Evolutionary conservation across 2,113 vertebrate genomes (phyloP).

Genomic region (Ia io): DNA sequence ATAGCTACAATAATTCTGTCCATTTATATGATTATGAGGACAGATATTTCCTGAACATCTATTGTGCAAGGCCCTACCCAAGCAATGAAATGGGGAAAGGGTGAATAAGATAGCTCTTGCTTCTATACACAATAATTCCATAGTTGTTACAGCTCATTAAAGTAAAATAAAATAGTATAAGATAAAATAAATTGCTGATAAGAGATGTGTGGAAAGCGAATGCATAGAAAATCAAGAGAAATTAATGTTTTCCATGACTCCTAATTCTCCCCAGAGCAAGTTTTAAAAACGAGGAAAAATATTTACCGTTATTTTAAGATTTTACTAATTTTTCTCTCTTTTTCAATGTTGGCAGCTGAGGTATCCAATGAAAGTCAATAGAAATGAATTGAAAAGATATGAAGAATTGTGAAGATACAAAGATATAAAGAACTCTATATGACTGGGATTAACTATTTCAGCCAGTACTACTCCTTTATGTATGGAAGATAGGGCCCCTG

Average conservation of each 20-base stretch:
- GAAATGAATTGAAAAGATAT: background rate
- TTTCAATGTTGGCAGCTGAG: background rate
- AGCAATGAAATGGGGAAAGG: background rate
- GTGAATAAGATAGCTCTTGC: background rate
- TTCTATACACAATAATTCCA: background rate
- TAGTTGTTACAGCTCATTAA: background rate
- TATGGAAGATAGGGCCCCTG: background rate
- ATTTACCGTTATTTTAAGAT: background rate
- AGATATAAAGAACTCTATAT: too few species aligned
- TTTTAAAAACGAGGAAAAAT: background rate
- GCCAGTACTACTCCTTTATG: background rate
- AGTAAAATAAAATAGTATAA: background rate
- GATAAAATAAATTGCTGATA: background rate
- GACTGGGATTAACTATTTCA: background rate
- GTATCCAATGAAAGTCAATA: background rate
- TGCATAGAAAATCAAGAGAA: background rate
- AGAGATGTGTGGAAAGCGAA: background rate
- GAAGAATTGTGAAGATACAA: background rate
- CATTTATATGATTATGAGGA: background rate
- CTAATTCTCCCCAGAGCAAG: background rate
- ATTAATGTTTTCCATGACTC: background rate
- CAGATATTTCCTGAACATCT: background rate
- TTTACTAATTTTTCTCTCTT: background rate
- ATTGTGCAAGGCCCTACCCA: background rate
- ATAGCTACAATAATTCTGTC: background rate